phyloP scores from a whole-genome alignment of 2,888 invertebrate species.

The Rhingia campestris region DNA sequence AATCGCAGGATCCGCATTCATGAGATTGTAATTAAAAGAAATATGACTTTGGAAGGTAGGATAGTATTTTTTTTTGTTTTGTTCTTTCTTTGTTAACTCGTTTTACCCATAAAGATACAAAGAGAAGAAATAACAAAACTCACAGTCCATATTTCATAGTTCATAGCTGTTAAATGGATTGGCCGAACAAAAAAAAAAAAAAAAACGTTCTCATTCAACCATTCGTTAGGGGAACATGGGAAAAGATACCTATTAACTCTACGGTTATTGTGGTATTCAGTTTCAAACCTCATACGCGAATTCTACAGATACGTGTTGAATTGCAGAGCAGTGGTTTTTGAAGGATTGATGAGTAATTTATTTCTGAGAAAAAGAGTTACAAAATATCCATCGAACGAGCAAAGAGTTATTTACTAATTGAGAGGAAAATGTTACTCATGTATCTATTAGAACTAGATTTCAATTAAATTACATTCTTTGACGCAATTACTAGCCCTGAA shows the following conservation, averaged over 20 bases:
- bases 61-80: constrained; percentile 22
- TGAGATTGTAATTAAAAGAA: constrained; percentile 63
- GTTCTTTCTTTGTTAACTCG: constrained; percentile 23
- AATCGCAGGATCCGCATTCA: constrained; percentile 50
- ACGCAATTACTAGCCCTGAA: too few species aligned
- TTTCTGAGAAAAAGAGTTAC: too few species aligned
- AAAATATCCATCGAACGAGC: too few species aligned
- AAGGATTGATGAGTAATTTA: too few species aligned
- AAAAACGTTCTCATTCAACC: background rate
- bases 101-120: background rate
- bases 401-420: too few species aligned
- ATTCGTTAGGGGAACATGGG: constrained; percentile 26
- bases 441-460: too few species aligned
- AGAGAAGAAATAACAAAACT: background rate
- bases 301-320: constrained; percentile 7
- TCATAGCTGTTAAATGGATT: background rate
- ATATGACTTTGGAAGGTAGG: constrained; percentile 31
- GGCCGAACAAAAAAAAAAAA: constrained; percentile 9
- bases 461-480: too few species aligned
- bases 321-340: too few species aligned
- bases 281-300: constrained; percentile 3
- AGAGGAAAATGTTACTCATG: too few species aligned
- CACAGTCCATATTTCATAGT: background rate
- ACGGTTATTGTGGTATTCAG: constrained; percentile 38
- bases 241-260: constrained; percentile 27